Evolutionary conservation across 2,888 invertebrate species (phyloP).

Genomic region (Cosmopolites sordidus): DNA sequence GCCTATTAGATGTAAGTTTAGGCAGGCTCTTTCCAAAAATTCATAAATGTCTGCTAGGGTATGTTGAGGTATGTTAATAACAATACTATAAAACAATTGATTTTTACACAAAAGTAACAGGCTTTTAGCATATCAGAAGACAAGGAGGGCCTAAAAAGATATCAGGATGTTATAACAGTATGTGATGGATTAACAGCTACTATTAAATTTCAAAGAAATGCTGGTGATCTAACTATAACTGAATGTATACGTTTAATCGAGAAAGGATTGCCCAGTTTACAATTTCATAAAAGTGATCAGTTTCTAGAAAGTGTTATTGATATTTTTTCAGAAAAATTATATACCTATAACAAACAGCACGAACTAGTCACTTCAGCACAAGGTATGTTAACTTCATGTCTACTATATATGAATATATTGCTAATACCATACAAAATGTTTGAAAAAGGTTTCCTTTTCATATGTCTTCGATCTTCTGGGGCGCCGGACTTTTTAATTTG

Average conservation of each 20-base stretch:
- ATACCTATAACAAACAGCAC: slow-evolving; percentile 28
- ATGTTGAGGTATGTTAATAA: slow-evolving; percentile 46
- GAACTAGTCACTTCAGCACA: slow-evolving; percentile 7
- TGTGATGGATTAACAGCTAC: slow-evolving; percentile 50
- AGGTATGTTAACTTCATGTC: slow-evolving; percentile 5
- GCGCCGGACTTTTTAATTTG: too few relatives aligned
- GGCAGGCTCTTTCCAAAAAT: slow-evolving; percentile 48
- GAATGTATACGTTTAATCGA: slow-evolving; percentile 51
- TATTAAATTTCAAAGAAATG: slow-evolving; percentile 47
- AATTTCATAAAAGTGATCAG: slow-evolving; percentile 56
- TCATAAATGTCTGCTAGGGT: slow-evolving; percentile 47
- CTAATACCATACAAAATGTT: too few relatives aligned
- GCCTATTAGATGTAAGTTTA: slow-evolving; percentile 50
- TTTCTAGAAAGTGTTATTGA: slow-evolving; percentile 48
- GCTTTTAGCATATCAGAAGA: slow-evolving; percentile 45
- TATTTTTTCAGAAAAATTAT: slow-evolving; percentile 38
- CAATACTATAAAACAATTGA: neutral
- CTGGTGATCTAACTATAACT: slow-evolving; percentile 35
- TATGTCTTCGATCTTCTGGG: too few relatives aligned
- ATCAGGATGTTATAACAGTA: slow-evolving; percentile 47
- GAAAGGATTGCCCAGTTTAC: slow-evolving; percentile 54
- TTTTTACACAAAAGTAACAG: too few relatives aligned
- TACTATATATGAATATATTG: neutral
- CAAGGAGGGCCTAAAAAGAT: slow-evolving; percentile 44
- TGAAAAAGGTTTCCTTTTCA: too few relatives aligned